These are phyloP conservation scores for Natrix natrix DNA, from an alignment of 2,797 vertebrate genomes.

Conservation along the genomic window DNA sequence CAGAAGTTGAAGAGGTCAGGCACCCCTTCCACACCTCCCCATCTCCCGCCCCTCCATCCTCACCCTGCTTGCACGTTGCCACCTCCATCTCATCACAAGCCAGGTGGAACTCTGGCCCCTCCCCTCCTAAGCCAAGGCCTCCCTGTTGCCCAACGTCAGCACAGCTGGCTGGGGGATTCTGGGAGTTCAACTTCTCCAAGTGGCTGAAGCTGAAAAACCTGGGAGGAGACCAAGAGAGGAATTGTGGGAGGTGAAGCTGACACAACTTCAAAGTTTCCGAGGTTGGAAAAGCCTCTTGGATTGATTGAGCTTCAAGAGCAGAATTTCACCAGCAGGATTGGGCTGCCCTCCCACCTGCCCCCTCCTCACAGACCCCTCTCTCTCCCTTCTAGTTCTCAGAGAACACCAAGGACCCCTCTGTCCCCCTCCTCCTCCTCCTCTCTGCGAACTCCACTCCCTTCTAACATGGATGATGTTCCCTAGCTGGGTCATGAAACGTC, in stretches of 20 bases:
- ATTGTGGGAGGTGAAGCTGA: background rate
- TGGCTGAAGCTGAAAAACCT: background rate
- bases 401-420: no score
- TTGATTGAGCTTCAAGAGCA: background rate
- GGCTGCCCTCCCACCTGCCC: background rate
- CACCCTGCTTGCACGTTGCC: no score
- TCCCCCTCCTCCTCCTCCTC: no score
- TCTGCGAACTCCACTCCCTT: no score
- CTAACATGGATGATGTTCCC: no score
- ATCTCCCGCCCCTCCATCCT: background rate
- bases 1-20: background rate
- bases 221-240: background rate
- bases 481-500: no score
- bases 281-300: background rate
- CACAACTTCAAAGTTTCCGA: no score
- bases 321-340: background rate
- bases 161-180: background rate
- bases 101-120: background rate
- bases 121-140: background rate
- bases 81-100: background rate
- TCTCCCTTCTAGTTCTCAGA: no score
- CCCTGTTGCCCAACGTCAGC: background rate
- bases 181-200: background rate
- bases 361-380: no score
- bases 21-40: background rate